Percentiles rank a stretch among this genome's conserved stretches.
Conservation (phyloP, 2,888 invertebrate species). For the Cosmopolites sordidus region DNA sequence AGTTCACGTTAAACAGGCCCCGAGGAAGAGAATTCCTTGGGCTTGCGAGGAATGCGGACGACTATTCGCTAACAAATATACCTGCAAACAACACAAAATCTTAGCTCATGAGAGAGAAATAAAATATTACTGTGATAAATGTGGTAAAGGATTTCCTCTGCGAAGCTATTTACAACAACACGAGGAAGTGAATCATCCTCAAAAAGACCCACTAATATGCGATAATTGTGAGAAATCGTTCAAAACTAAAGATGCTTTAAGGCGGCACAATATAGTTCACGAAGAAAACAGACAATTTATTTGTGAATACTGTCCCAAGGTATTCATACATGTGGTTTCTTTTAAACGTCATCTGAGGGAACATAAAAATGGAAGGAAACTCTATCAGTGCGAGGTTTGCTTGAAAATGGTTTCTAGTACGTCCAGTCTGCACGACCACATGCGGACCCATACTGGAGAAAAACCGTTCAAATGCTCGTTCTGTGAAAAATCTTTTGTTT, state of each 20-base stretch:
- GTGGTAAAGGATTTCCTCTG: constrained; percentile 28
- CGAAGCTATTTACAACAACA: constrained; percentile 17
- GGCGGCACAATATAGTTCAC: constrained; percentile 27
- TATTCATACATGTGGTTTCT: constrained; percentile 57
- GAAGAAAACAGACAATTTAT: constrained; percentile 16
- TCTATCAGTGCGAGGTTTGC: constrained; percentile 19
- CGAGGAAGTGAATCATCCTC: constrained; percentile 15
- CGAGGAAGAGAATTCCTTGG: background rate
- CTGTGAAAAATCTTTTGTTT: constrained; percentile 28
- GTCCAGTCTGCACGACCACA: constrained; percentile 36
- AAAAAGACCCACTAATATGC: constrained; percentile 11
- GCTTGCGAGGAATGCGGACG: constrained; percentile 27
- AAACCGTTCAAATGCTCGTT: constrained; percentile 27
- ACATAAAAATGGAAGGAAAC: constrained; percentile 17
- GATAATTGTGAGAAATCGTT: constrained; percentile 30
- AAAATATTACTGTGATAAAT: constrained; percentile 28
- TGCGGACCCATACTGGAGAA: constrained; percentile 28
- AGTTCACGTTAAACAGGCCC: constrained; percentile 13
- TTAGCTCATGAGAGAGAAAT: constrained; percentile 21
- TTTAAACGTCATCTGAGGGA: constrained; percentile 51
- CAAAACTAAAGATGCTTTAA: constrained; percentile 25
- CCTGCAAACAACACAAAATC: constrained; percentile 20
- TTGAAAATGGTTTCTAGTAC: constrained; percentile 42
- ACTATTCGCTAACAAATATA: constrained; percentile 21
- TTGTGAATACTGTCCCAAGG: constrained; percentile 46